phyloP scores from a whole-genome alignment of 2,888 invertebrate genomes.

The Pterostichus niger region DNA sequence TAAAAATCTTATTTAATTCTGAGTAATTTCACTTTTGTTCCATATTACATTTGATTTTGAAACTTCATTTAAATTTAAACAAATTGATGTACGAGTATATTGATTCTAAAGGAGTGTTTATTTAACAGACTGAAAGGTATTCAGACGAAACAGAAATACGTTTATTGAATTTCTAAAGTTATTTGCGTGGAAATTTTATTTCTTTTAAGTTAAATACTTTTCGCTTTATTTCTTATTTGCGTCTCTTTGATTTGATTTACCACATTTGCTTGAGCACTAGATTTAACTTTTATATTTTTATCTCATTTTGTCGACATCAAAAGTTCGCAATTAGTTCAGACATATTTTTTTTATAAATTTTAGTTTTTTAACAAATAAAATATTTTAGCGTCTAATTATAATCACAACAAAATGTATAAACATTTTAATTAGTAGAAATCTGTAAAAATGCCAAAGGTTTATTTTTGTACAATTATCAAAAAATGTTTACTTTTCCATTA shows the following conservation, averaged over 20 bases:
- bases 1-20: neutral
- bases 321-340: neutral
- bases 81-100: neutral
- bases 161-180: conserved; percentile 10
- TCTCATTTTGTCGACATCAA: neutral
- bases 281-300: neutral
- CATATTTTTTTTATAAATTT: neutral
- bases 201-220: conserved; percentile 4
- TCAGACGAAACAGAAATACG: neutral
- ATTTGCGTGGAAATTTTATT: conserved; percentile 13
- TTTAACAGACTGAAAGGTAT: conserved; percentile 16
- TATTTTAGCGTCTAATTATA: neutral
- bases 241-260: conserved; percentile 26
- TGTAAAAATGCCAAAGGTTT: no score
- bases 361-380: neutral
- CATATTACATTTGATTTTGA: neutral
- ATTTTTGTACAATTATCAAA: no score
- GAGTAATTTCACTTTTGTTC: neutral
- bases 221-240: conserved; percentile 1
- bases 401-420: neutral
- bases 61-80: conserved; percentile 13
- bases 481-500: no score
- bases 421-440: no score
- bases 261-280: neutral
- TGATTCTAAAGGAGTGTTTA: neutral